Conservation (phyloP, 2,113 vertebrate species). For the Shinisaurus crocodilurus region DNA sequence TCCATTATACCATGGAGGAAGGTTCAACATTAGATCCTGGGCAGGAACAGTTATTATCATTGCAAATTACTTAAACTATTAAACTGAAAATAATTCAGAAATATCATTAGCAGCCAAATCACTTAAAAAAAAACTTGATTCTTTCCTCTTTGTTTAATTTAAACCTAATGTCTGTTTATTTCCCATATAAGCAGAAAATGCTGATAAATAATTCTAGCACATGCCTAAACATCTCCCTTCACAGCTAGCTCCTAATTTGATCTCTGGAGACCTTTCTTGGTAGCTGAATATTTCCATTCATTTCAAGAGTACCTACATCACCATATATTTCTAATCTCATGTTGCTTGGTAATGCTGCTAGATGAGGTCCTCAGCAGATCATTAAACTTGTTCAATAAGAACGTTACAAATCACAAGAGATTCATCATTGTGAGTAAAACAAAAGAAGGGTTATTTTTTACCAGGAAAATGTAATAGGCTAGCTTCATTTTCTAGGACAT, state of each 20-base stretch:
- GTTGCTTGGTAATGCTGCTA: conserved; percentile 79
- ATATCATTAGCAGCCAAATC: conserved; percentile 84
- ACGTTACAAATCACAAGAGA: conserved; percentile 82
- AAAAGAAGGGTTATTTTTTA: conserved; percentile 74
- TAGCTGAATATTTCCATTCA: conserved; percentile 85
- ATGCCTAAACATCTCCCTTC: conserved; percentile 86
- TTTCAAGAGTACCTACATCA: conserved; percentile 76
- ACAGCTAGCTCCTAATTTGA: conserved; percentile 88
- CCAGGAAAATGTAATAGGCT: conserved; percentile 68
- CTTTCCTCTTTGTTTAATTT: conserved; percentile 83
- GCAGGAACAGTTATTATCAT: conserved; percentile 75
- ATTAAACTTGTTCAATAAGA: conserved; percentile 87
- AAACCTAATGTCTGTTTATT: conserved; percentile 85
- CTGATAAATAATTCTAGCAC: conserved; percentile 88
- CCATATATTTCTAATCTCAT: conserved; percentile 82
- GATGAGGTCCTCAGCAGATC: conserved; percentile 85
- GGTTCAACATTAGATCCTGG: conserved; percentile 59
- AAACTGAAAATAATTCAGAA: conserved; percentile 81
- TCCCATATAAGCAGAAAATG: conserved; percentile 81
- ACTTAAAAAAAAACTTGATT: conserved; percentile 74
- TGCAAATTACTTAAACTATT: conserved; percentile 83
- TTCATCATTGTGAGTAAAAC: conserved; percentile 74
- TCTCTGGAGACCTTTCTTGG: conserved; percentile 80
- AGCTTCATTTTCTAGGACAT: conserved; percentile 74
- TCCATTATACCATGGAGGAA: conserved; percentile 66